phyloP scores from a whole-genome alignment of 2,888 invertebrate genomes.

The Scaptomyza tumidula region DNA sequence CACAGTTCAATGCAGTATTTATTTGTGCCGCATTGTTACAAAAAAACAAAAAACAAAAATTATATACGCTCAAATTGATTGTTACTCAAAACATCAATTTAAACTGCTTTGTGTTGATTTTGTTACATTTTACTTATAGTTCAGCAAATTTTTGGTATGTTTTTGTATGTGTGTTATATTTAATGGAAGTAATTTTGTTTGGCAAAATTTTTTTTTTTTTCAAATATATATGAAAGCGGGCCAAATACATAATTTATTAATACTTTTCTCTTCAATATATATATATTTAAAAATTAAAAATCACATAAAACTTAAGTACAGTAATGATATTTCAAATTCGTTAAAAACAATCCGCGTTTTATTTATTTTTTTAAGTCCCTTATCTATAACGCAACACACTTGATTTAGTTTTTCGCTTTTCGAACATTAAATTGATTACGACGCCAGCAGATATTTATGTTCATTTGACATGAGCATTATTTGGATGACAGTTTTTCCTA shows the following conservation, averaged over 20 bases:
- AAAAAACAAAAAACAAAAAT: background rate
- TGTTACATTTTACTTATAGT: constrained; percentile 22
- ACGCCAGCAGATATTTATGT: constrained; percentile 16
- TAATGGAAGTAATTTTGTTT: constrained; percentile 57
- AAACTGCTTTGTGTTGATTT: constrained; percentile 2
- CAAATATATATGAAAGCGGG: constrained; percentile 1
- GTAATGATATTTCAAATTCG: constrained; percentile 11
- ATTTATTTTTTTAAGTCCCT: background rate
- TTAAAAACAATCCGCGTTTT: constrained; percentile 4
- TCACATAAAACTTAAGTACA: constrained; percentile 8
- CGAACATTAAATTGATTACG: constrained; percentile 5
- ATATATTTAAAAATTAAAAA: constrained; percentile 1
- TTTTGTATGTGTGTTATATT: constrained; percentile 36
- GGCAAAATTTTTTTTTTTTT: constrained; percentile 36
- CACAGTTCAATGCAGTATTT: background rate
- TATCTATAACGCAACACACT: constrained; percentile 8
- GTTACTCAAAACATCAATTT: constrained; percentile 8
- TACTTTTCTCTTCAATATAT: no score
- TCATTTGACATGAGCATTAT: constrained; percentile 34
- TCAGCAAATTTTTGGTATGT: constrained; percentile 67
- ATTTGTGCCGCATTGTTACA: background rate
- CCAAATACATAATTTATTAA: background rate
- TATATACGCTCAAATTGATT: constrained; percentile 2
- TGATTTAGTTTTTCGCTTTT: constrained; percentile 10
- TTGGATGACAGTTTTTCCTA: constrained; percentile 40